phyloP scores from a whole-genome alignment of 2,888 invertebrate species.

The Esperia sulphurella region DNA sequence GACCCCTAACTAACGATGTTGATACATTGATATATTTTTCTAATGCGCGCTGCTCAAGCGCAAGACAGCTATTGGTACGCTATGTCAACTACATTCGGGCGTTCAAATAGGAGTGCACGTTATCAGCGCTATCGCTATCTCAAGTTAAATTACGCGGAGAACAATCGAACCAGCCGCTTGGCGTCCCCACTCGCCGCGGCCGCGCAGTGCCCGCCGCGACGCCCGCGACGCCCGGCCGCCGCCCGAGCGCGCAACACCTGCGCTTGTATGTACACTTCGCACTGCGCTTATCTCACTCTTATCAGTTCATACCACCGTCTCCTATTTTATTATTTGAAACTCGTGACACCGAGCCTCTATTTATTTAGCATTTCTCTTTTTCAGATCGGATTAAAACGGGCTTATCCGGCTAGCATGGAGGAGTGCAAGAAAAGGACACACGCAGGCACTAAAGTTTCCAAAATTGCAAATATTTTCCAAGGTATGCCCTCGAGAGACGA shows the following conservation, averaged over 20 bases:
- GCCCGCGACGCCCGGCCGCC: slow-evolving; percentile 1
- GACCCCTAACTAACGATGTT: too few species aligned
- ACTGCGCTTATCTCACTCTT: slow-evolving; percentile 51
- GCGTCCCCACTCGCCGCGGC: slow-evolving; percentile 34
- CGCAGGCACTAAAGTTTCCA: slow-evolving; percentile 90
- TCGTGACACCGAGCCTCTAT: slow-evolving; percentile 32
- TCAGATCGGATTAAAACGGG: slow-evolving; percentile 75
- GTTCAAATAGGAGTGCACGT: slow-evolving; percentile 41
- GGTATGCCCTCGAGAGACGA: slow-evolving; percentile 82
- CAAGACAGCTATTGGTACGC: not conserved
- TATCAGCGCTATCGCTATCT: slow-evolving; percentile 76
- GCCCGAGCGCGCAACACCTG: slow-evolving; percentile 49
- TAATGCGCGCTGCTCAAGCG: not conserved
- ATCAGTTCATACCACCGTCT: slow-evolving; percentile 46
- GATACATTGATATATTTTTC: not conserved
- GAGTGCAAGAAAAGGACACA: slow-evolving; percentile 82
- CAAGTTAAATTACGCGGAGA: slow-evolving; percentile 65
- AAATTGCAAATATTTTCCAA: slow-evolving; percentile 95
- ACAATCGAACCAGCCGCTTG: slow-evolving; percentile 52
- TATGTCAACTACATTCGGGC: slow-evolving; percentile 20
- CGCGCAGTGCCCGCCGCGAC: slow-evolving; percentile 41
- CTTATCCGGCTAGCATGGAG: slow-evolving; percentile 80
- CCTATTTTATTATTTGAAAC: slow-evolving; percentile 37
- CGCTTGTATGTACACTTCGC: slow-evolving; percentile 42
- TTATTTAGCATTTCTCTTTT: slow-evolving; percentile 35